Conservation (phyloP, 2,888 invertebrate genomes). For the Phlogophora meticulosa region DNA sequence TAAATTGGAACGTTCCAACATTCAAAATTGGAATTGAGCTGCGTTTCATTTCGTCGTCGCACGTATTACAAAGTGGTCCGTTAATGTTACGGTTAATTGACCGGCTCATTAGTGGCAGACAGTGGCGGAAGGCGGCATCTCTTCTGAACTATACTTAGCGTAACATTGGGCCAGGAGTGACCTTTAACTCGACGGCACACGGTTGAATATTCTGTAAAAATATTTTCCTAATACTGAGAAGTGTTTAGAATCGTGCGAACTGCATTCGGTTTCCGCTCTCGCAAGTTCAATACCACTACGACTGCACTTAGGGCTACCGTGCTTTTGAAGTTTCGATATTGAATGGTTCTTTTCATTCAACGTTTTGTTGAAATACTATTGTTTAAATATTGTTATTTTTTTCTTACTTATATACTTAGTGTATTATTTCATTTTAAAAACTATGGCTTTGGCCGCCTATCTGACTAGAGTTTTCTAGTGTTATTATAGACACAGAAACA, state of each 20-base stretch:
- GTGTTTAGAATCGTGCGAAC: constrained; percentile 75
- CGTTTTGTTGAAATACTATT: neutral
- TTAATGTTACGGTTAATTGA: constrained; percentile 81
- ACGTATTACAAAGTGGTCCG: constrained; percentile 71
- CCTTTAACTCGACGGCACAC: constrained; percentile 58
- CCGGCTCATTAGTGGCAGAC: constrained; percentile 81
- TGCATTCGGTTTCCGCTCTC: constrained; percentile 81
- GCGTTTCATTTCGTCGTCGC: constrained; percentile 71
- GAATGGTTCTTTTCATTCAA: constrained; percentile 4
- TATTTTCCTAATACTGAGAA: constrained; percentile 61
- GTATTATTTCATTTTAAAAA: no score
- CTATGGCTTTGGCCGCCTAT: no score
- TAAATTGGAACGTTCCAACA: constrained; percentile 51
- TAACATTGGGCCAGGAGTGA: constrained; percentile 31
- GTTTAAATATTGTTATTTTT: neutral
- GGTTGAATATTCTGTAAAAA: constrained; percentile 63
- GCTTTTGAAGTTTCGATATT: constrained; percentile 41
- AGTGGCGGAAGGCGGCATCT: constrained; percentile 75
- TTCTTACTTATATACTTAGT: no score
- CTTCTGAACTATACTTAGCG: constrained; percentile 65
- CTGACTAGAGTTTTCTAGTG: constrained; percentile 4
- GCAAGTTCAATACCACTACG: constrained; percentile 82
- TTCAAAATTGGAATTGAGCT: constrained; percentile 66
- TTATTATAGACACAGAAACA: neutral
- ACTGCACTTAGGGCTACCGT: constrained; percentile 70